Evolutionary conservation across 2,113 vertebrate genomes (phyloP).

Genomic region (Brachypodius melanocephalos): DNA sequence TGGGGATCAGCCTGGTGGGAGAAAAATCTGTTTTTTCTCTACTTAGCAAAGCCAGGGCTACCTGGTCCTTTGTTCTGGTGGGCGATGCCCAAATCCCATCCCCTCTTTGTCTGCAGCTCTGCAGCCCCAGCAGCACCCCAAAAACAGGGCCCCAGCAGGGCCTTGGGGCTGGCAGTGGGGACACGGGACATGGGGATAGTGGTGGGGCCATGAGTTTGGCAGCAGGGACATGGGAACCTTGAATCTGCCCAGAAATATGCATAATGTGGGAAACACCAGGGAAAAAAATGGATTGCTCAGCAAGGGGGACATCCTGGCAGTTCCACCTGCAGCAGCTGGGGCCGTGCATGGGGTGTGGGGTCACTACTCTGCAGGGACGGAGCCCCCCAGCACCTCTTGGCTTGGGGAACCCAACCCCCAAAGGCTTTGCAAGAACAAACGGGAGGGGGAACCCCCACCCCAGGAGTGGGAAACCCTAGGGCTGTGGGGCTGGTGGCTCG

Average conservation of each 20-base stretch:
- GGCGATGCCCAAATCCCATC: background rate
- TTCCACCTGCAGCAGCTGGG: background rate
- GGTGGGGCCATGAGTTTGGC: background rate
- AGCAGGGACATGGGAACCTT: background rate
- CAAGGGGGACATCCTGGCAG: background rate
- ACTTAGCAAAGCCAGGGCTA: accelerated
- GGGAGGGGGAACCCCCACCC: accelerated
- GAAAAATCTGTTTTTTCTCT: background rate
- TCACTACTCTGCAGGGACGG: background rate
- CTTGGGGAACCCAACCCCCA: background rate
- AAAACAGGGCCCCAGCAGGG: background rate
- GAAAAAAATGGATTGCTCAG: background rate
- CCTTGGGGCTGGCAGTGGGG: background rate
- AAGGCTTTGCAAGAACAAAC: background rate
- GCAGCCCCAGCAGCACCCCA: background rate
- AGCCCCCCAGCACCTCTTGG: background rate
- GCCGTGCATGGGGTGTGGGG: background rate
- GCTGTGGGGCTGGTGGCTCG: background rate
- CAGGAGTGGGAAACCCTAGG: too few relatives aligned
- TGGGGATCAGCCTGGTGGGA: accelerated
- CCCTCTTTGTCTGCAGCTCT: background rate
- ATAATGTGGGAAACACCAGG: background rate
- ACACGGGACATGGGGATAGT: too few relatives aligned
- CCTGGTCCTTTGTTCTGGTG: background rate
- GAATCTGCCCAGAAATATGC: background rate